Evolutionary conservation across 1,140 invertebrate genomes (phyloP), one percentile per base, ranked within the genome.

Genomic region (Oscheius sp.): DNA sequence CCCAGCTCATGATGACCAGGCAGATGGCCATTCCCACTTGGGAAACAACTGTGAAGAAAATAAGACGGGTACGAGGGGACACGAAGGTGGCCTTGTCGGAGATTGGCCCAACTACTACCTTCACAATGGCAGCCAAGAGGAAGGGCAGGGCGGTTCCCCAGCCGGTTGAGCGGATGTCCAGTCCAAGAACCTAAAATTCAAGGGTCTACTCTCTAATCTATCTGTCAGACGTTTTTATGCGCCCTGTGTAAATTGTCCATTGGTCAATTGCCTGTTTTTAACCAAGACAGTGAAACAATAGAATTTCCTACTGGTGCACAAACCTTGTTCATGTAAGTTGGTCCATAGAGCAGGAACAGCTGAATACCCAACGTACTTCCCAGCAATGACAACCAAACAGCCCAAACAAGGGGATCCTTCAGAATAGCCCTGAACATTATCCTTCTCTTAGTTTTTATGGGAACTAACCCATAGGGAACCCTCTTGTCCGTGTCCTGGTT

Each of bases 71-170:
- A 32, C 61, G 10, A 13, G 61, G 10, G 7, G 61, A 34, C 7
- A 42, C 61, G 49, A 55, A 63, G 23, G 61, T n/a, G 32, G 61
- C 36, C 36, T 63, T 63, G 26, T 63, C 61, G 7, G 61, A 63
- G 23, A 63, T 63, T 10, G 61, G 61, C 10, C 61, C 61, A 7
- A 63, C 7, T 13, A 13, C 31, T 26, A 63, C 31, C 36, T 63
- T 63, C 26, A 63, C 10, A 10, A 63, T 7, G 7, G 18, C 61
- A 32, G 32, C 15, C 10, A 63, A 26, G 7, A 63, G 28, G 31
- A 36, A 63, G 7, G 61, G 61, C 31, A 63, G 61, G 10, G 61
- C 31, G 18, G 61, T 63, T 34, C 32, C 61, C 32, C 32, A 63
- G 10, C 61, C 61, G 10, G 61, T 63, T 10, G 32, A 18, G 15